Evolutionary conservation across 2,113 vertebrate genomes (phyloP), one percentile per base, ranked within the genome.

Genomic region (Pangasianodon gigas): DNA sequence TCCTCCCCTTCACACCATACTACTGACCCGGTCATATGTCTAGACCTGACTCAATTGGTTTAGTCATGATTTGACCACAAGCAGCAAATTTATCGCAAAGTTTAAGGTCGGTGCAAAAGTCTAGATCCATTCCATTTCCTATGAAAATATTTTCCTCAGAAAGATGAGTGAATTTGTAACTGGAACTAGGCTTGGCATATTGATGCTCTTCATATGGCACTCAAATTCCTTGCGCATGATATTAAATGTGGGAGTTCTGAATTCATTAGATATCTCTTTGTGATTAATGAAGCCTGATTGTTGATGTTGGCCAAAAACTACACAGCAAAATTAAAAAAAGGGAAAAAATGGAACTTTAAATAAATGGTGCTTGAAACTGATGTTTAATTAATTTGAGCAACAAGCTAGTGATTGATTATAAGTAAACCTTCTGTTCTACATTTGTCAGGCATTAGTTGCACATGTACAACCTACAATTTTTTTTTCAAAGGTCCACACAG

Each of bases 121-220:
- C 24, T 52, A 88, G 37, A n/a, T 87, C 5, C 52, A 75, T 77
- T 87, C 24, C 1, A 46, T 58, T 44, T 60, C 86, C 46, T 83
- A 48, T 51, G 11, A 69, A 41, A 62, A 82, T n/a, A 82, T 29
- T 52, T 74, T 71, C 37, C n/a, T 89, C 32, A 81, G 48, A 84
- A 65, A 46, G 46, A 89, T 85, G 18, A 71, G 37, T 51, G 51
- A 71, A 6, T 54, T 86, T 75, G 75, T 56, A 86, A 60, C 48
- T 51, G 48, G 65, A 14, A 82, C 37, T 85, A 69, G n/a, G 85
- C 91, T 92, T 92, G 91, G 92, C 93, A 92, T 88, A 69, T 90
- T 91, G 93, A 86, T 83, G 56, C 90, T 44, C 86, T 94, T 95
- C 94, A 93, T 92, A 94, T 79, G 84, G 91, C 81, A 69, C 86